phyloP scores from a whole-genome alignment of 2,888 invertebrate species.

The Seira musarum region DNA sequence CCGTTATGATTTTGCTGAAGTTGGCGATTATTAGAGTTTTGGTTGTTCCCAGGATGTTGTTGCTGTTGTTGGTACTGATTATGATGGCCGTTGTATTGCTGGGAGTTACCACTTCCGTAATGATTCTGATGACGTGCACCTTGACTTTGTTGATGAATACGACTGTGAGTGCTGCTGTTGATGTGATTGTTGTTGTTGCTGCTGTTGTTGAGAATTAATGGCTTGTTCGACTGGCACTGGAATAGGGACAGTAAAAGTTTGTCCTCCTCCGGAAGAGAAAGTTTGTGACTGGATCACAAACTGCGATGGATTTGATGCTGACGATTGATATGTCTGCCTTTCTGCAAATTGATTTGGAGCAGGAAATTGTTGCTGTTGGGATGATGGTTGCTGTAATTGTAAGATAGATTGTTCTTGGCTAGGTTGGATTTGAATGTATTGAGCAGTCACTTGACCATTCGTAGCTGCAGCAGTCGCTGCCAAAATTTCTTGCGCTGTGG shows the following conservation, averaged over 20 bases:
- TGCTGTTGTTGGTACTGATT: constrained; percentile 27
- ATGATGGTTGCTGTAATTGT: constrained; percentile 51
- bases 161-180: constrained; percentile 17
- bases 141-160: constrained; percentile 24
- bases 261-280: constrained; percentile 69
- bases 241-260: constrained; percentile 70
- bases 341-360: constrained; percentile 55
- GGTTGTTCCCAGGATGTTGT: neutral
- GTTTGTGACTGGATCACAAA: constrained; percentile 70
- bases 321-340: constrained; percentile 36
- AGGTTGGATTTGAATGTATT: constrained; percentile 55
- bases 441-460: constrained; percentile 55
- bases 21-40: constrained; percentile 36
- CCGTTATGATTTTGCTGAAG: constrained; percentile 21
- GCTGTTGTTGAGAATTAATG: constrained; percentile 75
- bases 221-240: constrained; percentile 69
- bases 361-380: constrained; percentile 48
- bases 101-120: no score
- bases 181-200: constrained; percentile 36
- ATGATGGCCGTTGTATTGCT: no score
- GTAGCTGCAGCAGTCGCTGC: constrained; percentile 53
- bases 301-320: constrained; percentile 42
- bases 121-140: constrained; percentile 51
- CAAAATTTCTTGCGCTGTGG: constrained; percentile 51
- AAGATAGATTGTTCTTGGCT: constrained; percentile 45